Conservation (phyloP, 2,888 invertebrate genomes). For the Macrophya annulata region DNA sequence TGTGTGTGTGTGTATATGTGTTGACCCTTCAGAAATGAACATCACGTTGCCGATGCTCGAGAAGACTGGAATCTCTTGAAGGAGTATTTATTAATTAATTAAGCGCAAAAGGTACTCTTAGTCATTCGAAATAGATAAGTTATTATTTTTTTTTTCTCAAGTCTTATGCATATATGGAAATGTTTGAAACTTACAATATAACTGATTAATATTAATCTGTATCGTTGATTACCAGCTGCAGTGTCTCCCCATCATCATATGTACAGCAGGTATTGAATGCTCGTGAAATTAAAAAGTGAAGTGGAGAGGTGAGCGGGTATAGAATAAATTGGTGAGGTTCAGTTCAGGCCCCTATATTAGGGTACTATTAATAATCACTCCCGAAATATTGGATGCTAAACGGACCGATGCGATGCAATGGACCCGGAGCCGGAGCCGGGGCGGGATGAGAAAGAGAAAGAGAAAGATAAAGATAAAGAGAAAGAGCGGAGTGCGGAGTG, state of each 20-base stretch:
- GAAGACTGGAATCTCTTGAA: neutral
- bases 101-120: neutral
- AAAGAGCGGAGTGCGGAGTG: conserved; percentile 6
- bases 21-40: conserved; percentile 23
- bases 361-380: conserved; percentile 49
- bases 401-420: conserved; percentile 24
- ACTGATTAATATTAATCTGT: conserved; percentile 10
- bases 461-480: neutral
- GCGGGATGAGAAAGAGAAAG: neutral
- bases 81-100: neutral
- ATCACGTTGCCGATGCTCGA: neutral
- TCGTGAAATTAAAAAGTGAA: conserved; percentile 37
- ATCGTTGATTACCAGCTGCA: conserved; percentile 10
- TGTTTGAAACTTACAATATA: neutral
- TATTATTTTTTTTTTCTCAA: neutral
- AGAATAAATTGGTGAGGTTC: conserved; percentile 45
- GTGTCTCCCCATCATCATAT: neutral
- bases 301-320: neutral
- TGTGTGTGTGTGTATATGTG: neutral
- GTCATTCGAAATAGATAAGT: conserved; percentile 10
- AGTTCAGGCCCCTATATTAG: conserved; percentile 39
- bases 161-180: conserved; percentile 3
- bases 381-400: conserved; percentile 50
- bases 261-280: neutral
- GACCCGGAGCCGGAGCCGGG: neutral